Conservation (phyloP, 2,888 invertebrate species). For the Melinaea menophilus region DNA sequence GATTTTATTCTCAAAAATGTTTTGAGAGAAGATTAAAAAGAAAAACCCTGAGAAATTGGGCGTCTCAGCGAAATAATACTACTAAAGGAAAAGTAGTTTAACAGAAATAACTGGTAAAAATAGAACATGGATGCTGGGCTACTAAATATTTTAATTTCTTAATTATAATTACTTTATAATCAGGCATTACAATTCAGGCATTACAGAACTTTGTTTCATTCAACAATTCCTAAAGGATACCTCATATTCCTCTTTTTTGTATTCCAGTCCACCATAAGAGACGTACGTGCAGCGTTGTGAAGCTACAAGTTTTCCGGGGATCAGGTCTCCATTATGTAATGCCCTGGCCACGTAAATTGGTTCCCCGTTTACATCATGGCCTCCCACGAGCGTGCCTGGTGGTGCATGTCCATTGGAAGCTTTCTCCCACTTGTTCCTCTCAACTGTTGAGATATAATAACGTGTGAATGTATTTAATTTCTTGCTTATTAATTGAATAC, state of each 20-base stretch:
- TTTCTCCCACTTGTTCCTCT: neutral
- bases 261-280: neutral
- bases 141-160: no score
- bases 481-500: no score
- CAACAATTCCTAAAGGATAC: neutral
- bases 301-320: neutral
- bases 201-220: neutral
- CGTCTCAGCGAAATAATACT: no score
- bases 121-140: no score
- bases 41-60: no score
- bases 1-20: no score
- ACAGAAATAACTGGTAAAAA: no score
- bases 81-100: no score
- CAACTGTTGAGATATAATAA: no score
- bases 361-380: neutral
- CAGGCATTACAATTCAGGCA: neutral
- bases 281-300: neutral
- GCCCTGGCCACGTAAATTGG: conserved; percentile 1
- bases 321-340: neutral
- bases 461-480: no score
- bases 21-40: no score
- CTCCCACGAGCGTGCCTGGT: neutral
- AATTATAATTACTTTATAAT: no score
- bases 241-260: neutral
- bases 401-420: neutral